Percentiles rank a stretch among this genome's conserved stretches.
Conservation (phyloP, 2,888 invertebrate species). For the Galerucella pusilla region DNA sequence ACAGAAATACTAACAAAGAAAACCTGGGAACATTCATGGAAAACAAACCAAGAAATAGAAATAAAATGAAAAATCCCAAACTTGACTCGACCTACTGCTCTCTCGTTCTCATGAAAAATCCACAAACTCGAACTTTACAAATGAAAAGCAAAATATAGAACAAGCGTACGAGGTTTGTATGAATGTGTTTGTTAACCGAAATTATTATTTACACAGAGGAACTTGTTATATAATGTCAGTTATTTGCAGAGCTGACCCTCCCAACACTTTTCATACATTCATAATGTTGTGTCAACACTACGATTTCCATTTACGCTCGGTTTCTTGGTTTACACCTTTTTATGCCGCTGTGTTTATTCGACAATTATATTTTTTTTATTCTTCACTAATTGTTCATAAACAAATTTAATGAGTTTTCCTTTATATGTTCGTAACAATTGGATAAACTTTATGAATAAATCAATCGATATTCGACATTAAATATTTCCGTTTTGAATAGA, state of each 20-base stretch:
- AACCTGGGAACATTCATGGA: neutral
- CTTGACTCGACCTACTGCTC: slow-evolving; percentile 18
- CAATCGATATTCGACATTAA: no score
- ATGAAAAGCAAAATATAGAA: slow-evolving; percentile 41
- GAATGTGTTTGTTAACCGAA: slow-evolving; percentile 66
- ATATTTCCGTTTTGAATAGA: no score
- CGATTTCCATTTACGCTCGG: slow-evolving; percentile 45
- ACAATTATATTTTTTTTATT: slow-evolving; percentile 42
- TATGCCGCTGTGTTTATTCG: slow-evolving; percentile 43
- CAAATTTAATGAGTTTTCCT: slow-evolving; percentile 43
- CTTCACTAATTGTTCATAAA: slow-evolving; percentile 49
- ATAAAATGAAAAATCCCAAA: slow-evolving; percentile 16
- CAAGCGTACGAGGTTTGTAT: slow-evolving; percentile 44
- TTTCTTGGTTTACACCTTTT: slow-evolving; percentile 48
- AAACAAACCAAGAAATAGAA: slow-evolving; percentile 16
- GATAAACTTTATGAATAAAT: slow-evolving; percentile 2
- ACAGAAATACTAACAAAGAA: neutral
- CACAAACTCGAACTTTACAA: slow-evolving; percentile 31
- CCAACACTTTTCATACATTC: slow-evolving; percentile 61
- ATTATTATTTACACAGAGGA: slow-evolving; percentile 67
- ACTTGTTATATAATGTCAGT: slow-evolving; percentile 61
- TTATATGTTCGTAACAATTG: slow-evolving; percentile 17
- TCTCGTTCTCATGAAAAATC: slow-evolving; percentile 12
- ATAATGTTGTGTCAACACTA: slow-evolving; percentile 64
- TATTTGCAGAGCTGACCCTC: slow-evolving; percentile 63